These are phyloP conservation scores for Balanococcus diminutus DNA, from an alignment of 2,888 invertebrate genomes.

Conservation along the genomic window DNA sequence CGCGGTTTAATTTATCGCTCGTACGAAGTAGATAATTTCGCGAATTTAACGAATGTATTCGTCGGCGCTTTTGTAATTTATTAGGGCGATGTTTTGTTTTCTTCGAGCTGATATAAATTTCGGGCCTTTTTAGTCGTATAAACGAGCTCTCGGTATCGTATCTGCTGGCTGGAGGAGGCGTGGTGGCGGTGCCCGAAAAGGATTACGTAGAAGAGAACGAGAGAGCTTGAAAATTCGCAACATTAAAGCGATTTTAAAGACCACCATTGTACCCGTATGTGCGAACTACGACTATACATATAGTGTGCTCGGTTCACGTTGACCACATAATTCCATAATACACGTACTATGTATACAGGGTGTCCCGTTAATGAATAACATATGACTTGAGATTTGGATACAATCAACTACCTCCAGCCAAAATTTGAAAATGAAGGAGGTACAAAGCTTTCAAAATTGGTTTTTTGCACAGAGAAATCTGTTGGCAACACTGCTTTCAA, in stretches of 20 bases:
- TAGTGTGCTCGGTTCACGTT: not conserved
- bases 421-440: too few species aligned
- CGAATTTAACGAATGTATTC: not conserved
- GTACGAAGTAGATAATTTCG: not conserved
- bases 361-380: too few species aligned
- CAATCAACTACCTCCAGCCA: too few species aligned
- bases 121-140: not conserved
- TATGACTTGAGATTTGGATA: too few species aligned
- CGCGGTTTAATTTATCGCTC: not conserved
- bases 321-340: not conserved
- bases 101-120: conserved; percentile 13
- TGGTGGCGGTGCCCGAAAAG: not conserved
- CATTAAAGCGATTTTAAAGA: conserved; percentile 3
- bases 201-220: conserved; percentile 2
- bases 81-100: conserved; percentile 21
- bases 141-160: not conserved
- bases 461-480: too few species aligned
- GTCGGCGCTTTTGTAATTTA: not conserved
- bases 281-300: not conserved
- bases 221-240: conserved; percentile 20
- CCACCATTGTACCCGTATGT: not conserved
- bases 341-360: not conserved
- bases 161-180: not conserved
- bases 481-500: too few species aligned
- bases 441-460: too few species aligned